phyloP scores from a whole-genome alignment of 2,797 vertebrate species.

The Miichthys miiuy region DNA sequence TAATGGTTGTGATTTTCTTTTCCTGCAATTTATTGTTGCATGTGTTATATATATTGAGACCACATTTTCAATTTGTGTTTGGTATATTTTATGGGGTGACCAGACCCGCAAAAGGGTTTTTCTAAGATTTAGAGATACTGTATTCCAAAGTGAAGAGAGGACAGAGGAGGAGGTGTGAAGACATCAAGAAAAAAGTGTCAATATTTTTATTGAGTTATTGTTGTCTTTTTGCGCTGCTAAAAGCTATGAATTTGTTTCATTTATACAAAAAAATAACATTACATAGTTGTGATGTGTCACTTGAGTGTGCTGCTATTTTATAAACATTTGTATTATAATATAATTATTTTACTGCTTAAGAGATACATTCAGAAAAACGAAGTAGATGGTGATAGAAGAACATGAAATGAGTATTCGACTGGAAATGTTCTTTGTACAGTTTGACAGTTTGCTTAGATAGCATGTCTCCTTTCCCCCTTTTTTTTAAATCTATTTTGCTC shows the following conservation, averaged over 20 bases:
- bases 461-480: conserved; percentile 82
- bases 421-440: conserved; percentile 96
- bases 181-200: conserved; percentile 88
- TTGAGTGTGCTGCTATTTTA: conserved; percentile 99
- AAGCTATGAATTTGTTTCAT: conserved; percentile 98
- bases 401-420: conserved; percentile 93
- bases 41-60: conserved; percentile 83
- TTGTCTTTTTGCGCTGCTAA: conserved; percentile 98
- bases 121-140: conserved; percentile 86
- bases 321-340: conserved; percentile 99
- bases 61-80: conserved; percentile 78
- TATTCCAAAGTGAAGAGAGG: conserved; percentile 89
- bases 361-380: conserved; percentile 92
- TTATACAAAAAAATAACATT: conserved; percentile 97
- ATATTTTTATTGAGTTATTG: conserved; percentile 87
- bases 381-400: conserved; percentile 95
- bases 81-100: conserved; percentile 77
- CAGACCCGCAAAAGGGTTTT: conserved; percentile 78
- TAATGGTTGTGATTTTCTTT: conserved; percentile 77
- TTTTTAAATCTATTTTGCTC: conserved; percentile 74
- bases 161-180: conserved; percentile 90
- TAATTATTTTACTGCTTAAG: conserved; percentile 99
- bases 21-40: conserved; percentile 78
- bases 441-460: conserved; percentile 87
- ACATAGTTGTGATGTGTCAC: conserved; percentile 99